These are phyloP conservation scores for Orchestes rusci DNA, from an alignment of 2,888 invertebrate genomes.

Conservation along the genomic window DNA sequence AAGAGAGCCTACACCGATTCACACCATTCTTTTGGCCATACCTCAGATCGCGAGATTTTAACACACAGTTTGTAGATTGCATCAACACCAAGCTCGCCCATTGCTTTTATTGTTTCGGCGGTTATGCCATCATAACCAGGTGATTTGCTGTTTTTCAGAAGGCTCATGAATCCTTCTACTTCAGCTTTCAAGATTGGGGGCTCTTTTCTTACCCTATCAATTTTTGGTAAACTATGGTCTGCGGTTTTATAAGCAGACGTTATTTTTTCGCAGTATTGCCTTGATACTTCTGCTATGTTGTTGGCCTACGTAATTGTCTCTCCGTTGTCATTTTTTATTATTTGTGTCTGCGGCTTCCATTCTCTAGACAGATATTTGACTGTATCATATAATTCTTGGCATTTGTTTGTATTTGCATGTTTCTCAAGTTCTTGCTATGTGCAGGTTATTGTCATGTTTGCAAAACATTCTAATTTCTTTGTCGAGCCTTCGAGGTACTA, in stretches of 20 bases:
- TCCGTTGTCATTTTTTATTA: conserved; percentile 1
- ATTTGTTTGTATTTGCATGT: not conserved
- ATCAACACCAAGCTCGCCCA: conserved; percentile 6
- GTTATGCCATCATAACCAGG: too few species aligned
- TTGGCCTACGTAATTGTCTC: conserved; percentile 3
- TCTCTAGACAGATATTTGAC: not conserved
- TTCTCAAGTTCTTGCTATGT: not conserved
- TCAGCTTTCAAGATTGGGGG: conserved; percentile 2
- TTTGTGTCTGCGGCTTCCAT: not conserved
- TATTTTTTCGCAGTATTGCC: conserved; percentile 6
- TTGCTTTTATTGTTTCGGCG: conserved; percentile 7
- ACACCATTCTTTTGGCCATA: conserved; percentile 5
- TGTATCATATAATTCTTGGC: not conserved
- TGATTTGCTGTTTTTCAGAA: conserved; percentile 2
- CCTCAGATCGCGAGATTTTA: conserved; percentile 5
- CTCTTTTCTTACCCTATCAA: conserved; percentile 5
- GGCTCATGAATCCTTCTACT: too few species aligned
- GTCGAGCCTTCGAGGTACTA: not conserved
- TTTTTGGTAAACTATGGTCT: conserved; percentile 8
- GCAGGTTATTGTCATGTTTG: not conserved
- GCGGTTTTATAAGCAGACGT: conserved; percentile 1
- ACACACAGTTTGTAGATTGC: conserved; percentile 3
- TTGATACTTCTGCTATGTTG: conserved; percentile 10
- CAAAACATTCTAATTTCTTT: not conserved
- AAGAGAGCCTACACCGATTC: conserved; percentile 7